A percentile compares a stretch with the other conserved stretches of the same genome.
phyloP scores from a whole-genome alignment of 2,797 vertebrate genomes.

The Acipenser transmontanus region DNA sequence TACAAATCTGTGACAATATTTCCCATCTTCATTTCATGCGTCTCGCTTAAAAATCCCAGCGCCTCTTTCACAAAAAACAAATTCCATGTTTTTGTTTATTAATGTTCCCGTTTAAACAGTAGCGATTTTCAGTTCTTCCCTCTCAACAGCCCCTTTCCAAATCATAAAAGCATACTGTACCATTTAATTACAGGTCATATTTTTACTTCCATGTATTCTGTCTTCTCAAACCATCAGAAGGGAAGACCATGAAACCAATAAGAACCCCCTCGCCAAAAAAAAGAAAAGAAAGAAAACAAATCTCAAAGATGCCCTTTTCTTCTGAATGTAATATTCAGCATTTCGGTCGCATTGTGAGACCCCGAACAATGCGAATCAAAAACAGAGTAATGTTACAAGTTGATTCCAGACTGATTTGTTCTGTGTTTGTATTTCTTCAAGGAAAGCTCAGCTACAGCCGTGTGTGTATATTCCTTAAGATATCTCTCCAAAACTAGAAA shows the following conservation, averaged over 20 bases:
- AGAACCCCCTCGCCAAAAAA: too few relatives aligned
- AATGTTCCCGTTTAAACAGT: neutral
- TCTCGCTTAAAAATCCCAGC: neutral
- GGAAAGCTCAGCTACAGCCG: constrained; percentile 3
- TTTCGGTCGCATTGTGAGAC: constrained; percentile 12
- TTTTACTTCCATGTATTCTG: constrained; percentile 23
- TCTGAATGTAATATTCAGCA: constrained; percentile 25
- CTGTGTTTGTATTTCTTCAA: neutral
- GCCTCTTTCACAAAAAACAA: constrained; percentile 1
- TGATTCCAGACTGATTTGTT: constrained; percentile 11
- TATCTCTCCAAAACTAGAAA: neutral
- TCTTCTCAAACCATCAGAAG: constrained; percentile 12
- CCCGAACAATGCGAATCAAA: constrained; percentile 25
- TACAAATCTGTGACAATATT: neutral
- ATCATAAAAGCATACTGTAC: neutral
- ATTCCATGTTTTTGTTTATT: constrained; percentile 9
- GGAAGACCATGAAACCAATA: constrained; percentile 1
- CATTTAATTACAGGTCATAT: constrained; percentile 4
- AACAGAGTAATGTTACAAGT: constrained; percentile 36
- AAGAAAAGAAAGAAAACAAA: neutral
- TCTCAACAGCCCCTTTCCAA: neutral
- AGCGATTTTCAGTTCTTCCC: neutral
- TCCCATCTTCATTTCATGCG: constrained; percentile 6
- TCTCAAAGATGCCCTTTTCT: constrained; percentile 24
- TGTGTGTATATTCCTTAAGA: neutral